phyloP scores from a whole-genome alignment of 2,888 invertebrate genomes.

The Alentia gelatinosa region DNA sequence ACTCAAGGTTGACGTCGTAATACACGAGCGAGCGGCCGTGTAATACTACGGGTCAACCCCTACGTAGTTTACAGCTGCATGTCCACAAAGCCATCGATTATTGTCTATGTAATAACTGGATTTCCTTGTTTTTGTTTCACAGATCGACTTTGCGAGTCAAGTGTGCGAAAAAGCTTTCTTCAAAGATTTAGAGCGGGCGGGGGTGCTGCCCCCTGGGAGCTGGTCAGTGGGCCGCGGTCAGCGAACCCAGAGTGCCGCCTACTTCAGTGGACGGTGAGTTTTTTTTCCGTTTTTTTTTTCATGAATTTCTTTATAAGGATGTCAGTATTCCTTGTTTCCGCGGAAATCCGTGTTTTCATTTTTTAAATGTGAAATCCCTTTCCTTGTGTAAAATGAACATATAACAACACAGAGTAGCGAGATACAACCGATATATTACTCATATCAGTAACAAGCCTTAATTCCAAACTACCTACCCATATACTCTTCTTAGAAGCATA shows the following conservation, averaged over 20 bases:
- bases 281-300: neutral
- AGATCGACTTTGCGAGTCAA: conserved; percentile 97
- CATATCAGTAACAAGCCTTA: too few species aligned
- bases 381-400: neutral
- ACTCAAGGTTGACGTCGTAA: too few species aligned
- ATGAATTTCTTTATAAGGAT: neutral
- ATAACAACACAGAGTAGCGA: too few species aligned
- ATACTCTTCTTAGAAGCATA: too few species aligned
- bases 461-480: too few species aligned
- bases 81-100: too few species aligned
- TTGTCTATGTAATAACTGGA: too few species aligned
- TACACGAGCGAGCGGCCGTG: too few species aligned
- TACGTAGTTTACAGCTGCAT: too few species aligned
- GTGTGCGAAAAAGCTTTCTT: conserved; percentile 97
- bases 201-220: conserved; percentile 79
- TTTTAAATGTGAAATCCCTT: too few species aligned
- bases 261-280: neutral
- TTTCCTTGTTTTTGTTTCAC: conserved; percentile 72
- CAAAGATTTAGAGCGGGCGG: conserved; percentile 90
- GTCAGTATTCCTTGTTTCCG: neutral
- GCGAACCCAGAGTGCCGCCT: neutral
- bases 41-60: too few species aligned
- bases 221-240: conserved; percentile 71
- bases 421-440: too few species aligned
- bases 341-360: neutral